Evolutionary conservation across 1,140 invertebrate species (phyloP).

Genomic region (Aphelenchoides avenae): DNA sequence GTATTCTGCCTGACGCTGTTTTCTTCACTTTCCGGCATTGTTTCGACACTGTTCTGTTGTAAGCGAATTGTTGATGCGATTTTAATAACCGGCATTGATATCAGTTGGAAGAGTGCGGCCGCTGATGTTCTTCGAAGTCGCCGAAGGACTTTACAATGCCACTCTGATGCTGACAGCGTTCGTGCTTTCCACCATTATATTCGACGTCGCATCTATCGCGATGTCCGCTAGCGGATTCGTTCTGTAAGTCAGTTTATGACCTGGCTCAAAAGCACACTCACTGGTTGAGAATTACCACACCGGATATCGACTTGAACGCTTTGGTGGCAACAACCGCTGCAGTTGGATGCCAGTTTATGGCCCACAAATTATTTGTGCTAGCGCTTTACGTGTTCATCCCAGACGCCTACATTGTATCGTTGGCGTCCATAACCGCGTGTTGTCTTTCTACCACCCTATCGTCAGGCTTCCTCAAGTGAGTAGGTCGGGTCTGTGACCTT

Average conservation of each 20-base stretch:
- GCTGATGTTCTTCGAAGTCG: conserved; percentile 25
- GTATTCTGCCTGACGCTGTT: conserved; percentile 16
- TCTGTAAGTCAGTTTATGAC: conserved; percentile 3
- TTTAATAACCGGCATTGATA: too few relatives aligned
- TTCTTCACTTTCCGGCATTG: background rate
- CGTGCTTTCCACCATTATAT: conserved; percentile 6
- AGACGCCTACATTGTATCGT: background rate
- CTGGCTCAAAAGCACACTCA: background rate
- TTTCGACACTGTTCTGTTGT: conserved; percentile 17
- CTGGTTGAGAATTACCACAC: conserved; percentile 10
- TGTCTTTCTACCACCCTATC: conserved; percentile 13
- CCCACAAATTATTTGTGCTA: conserved; percentile 20
- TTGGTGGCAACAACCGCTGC: conserved; percentile 4
- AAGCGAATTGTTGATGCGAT: too few relatives aligned
- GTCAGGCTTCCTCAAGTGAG: conserved; percentile 17
- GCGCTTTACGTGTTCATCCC: conserved; percentile 6
- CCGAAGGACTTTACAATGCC: conserved; percentile 15
- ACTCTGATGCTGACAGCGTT: conserved; percentile 21
- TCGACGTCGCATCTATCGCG: conserved; percentile 16
- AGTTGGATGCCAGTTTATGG: conserved; percentile 8
- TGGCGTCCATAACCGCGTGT: background rate
- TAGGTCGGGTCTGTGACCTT: too few relatives aligned
- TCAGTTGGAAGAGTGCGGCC: conserved; percentile 17
- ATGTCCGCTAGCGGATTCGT: conserved; percentile 14
- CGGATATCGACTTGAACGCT: conserved; percentile 8